Base-by-base conservation (phyloP, 2,797 vertebrate genomes). In the Ambastaia sidthimunki region DNA sequence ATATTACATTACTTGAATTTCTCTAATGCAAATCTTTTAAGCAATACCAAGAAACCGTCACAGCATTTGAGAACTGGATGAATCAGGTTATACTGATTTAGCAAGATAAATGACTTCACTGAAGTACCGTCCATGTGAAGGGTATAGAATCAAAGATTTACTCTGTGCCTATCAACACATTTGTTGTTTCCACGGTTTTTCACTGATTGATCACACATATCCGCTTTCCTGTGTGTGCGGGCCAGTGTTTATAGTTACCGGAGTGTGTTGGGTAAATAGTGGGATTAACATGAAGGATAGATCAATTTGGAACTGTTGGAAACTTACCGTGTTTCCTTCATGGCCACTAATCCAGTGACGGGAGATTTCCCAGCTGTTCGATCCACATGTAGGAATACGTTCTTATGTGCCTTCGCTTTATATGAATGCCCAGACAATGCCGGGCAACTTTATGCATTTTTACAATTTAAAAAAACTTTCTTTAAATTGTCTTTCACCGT, bases 231-330 rank as follows among this genome's bases (percentile, higher is more conserved):
- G 57, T 86, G 80, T 83, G 85, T 82, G 79, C 80, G 48, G 44
- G 84, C 71, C 75, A 82, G 71, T 73, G 88, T 89, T 89, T 88
- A 87, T 78, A 76, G 86, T 87, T 82, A 85, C 84, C 67, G 54
- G 81, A 80, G 75, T 15, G 54, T 75, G 83, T 76, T 34, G 83
- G 80, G 81, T 89, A 90, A 90, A 87, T 88, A 88, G 55, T 7
- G 52, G 73, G 87, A 90, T 87, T 88, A 89, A 85, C 83, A 60
- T 62, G 74, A 78, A 80, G 23, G 84, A 84, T 80, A 84, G 88
- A 87, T 87, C 59, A 79, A 80, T 74, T 41, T 83, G 87, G 48
- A 50, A 78, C 67, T 71, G 50, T 50, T 81, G 68, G 76, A 78
- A 79, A 78, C 50, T 59, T 47, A 59, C 60, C 34, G 44, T 37